Evolutionary conservation across 2,113 vertebrate genomes (phyloP), one percentile per base, ranked within the genome.

Genomic region (Mystacornis crossleyi): DNA sequence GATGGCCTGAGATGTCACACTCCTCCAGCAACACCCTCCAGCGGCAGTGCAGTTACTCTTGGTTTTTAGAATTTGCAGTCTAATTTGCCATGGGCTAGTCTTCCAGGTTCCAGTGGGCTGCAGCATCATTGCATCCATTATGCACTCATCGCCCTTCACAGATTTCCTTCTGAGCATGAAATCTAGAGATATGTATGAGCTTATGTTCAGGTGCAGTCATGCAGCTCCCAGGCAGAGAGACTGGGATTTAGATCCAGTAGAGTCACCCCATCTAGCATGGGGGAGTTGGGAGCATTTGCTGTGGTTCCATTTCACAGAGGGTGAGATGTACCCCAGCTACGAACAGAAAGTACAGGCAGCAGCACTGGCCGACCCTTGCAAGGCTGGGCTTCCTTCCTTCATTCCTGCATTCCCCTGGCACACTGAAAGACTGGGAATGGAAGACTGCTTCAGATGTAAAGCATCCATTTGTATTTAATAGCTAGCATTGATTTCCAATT

Each of bases 401-500:
- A 18, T 80, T 40, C 53, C 45, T 43, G 48, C 38, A 42, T 77
- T 71, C 26, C 50, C 67, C 43, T 78, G 31, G 45, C 75, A 53
- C 4, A 0, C 25, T 72, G 48, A 89, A 79, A 92, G 61, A 62
- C 0, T 77, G 43, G 58, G 57, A 92, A 79, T 84, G 77, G 82
- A 93, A 45, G 73, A 62, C 66, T 71, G 88, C 55, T 86, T 96
- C 75, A 83, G 38, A 92, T 21, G 14, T 78, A 93, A 86, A 83
- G 34, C 82, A 78, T 80, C 73, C 66, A 82, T 95, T 94, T 91
- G 87, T 95, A 91, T 91, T 95, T 96, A 97, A 93, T 61, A 92
- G 89, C 78, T 85, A 83, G 26, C 66, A 96, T 95, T 95, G 95
- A 97, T 95, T 94, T 97, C 95, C 95, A 95, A 91, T 97, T 94